Evolutionary conservation across 30 jellyfish, hydroid and myxozoan species (phyloP).

Genomic region (Aurelia coerulea): DNA sequence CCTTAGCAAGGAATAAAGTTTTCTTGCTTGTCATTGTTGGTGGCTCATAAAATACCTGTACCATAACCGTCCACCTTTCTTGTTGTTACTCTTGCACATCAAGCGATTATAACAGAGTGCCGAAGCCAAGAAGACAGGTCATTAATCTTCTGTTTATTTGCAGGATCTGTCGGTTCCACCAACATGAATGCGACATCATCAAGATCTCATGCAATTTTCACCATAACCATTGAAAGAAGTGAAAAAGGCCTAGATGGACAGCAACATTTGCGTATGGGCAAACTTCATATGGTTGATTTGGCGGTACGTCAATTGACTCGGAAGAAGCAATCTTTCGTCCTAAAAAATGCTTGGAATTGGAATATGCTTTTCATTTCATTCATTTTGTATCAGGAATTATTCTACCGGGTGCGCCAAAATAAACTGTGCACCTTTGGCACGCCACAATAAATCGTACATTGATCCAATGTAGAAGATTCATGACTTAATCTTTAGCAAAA

Average conservation of each 20-base stretch:
- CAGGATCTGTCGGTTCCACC: slow-evolving; percentile 98
- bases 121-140: neutral
- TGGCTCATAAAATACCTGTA: no score
- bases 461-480: no score
- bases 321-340: neutral
- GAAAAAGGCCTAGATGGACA: slow-evolving; percentile 97
- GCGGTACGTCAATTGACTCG: slow-evolving; percentile 76
- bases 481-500: no score
- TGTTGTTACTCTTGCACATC: no score
- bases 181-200: slow-evolving; percentile 97
- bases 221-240: slow-evolving; percentile 94
- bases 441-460: no score
- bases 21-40: no score
- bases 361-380: neutral
- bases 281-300: slow-evolving; percentile 95
- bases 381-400: no score
- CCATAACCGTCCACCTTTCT: no score
- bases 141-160: neutral
- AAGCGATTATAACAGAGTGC: no score
- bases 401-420: no score
- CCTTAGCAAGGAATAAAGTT: no score
- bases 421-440: no score
- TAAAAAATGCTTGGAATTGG: neutral
- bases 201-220: slow-evolving; percentile 95
- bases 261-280: slow-evolving; percentile 98